These are phyloP conservation scores for Climacteris rufus DNA, from an alignment of 2,113 vertebrate species.

Conservation along the genomic window DNA sequence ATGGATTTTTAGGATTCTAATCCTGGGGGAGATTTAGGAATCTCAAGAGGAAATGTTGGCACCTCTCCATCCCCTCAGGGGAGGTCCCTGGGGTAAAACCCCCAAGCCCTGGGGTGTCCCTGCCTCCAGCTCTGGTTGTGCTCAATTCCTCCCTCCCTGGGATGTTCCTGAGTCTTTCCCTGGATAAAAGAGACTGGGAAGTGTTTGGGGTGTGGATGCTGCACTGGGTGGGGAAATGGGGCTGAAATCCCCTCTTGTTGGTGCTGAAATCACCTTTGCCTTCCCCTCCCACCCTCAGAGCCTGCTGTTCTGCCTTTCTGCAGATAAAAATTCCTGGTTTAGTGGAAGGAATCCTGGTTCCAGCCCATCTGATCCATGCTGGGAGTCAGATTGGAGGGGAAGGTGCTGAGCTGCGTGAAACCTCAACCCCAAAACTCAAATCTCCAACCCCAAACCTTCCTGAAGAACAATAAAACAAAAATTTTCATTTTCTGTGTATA, in stretches of 20 bases:
- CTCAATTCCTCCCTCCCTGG: conserved; percentile 19
- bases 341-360: background rate
- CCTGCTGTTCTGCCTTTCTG: conserved; percentile 16
- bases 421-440: too few species aligned
- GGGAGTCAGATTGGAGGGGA: conserved; percentile 17
- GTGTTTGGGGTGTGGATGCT: background rate
- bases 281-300: background rate
- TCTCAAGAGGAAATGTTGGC: background rate
- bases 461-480: conserved; percentile 55
- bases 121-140: background rate
- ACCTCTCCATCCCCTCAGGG: background rate
- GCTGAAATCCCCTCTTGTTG: background rate
- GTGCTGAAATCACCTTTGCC: too few species aligned
- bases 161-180: background rate
- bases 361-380: background rate
- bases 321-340: background rate
- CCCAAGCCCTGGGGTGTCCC: background rate
- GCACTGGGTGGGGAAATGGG: background rate
- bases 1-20: background rate
- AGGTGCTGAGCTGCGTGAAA: conserved; percentile 49
- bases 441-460: conserved; percentile 39
- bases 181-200: background rate
- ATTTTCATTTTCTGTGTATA: too few species aligned
- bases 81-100: background rate
- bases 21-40: background rate